phyloP scores from a whole-genome alignment of 2,888 invertebrate genomes.

The Deroplatys truncata region DNA sequence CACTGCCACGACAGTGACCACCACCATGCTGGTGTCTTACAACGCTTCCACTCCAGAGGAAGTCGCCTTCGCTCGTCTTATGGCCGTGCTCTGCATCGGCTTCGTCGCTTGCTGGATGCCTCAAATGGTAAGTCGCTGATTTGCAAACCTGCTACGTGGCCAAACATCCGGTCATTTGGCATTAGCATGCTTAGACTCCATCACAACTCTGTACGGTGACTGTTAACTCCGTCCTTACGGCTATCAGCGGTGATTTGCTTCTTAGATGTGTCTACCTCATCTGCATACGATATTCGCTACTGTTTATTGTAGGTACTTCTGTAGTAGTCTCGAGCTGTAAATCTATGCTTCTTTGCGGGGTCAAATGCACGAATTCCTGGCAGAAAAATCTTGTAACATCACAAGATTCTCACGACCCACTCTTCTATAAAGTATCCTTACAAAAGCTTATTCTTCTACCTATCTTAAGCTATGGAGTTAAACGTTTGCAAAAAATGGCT shows the following conservation, averaged over 20 bases:
- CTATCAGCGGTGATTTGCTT: neutral
- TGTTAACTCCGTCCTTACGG: neutral
- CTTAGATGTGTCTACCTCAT: too few species aligned
- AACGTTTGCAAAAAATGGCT: too few species aligned
- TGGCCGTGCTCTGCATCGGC: slow-evolving; percentile 76
- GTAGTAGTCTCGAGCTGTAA: too few species aligned
- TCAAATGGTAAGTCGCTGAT: slow-evolving; percentile 64
- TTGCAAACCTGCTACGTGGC: neutral
- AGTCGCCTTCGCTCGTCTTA: slow-evolving; percentile 77
- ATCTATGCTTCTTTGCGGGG: too few species aligned
- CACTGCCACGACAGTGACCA: neutral
- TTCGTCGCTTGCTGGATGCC: slow-evolving; percentile 86
- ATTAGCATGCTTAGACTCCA: neutral
- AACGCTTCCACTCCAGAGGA: slow-evolving; percentile 69
- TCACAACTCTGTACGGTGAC: neutral
- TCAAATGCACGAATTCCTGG: too few species aligned
- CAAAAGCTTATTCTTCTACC: too few species aligned
- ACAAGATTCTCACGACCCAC: too few species aligned
- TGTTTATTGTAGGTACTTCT: too few species aligned
- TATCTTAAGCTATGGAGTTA: too few species aligned
- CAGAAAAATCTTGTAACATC: too few species aligned
- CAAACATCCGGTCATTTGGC: neutral
- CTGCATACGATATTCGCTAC: too few species aligned
- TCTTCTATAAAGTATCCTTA: too few species aligned
- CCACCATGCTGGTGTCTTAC: slow-evolving; percentile 33